Conservation (phyloP, 2,888 invertebrate species). For the Leptogaster cylindrica region DNA sequence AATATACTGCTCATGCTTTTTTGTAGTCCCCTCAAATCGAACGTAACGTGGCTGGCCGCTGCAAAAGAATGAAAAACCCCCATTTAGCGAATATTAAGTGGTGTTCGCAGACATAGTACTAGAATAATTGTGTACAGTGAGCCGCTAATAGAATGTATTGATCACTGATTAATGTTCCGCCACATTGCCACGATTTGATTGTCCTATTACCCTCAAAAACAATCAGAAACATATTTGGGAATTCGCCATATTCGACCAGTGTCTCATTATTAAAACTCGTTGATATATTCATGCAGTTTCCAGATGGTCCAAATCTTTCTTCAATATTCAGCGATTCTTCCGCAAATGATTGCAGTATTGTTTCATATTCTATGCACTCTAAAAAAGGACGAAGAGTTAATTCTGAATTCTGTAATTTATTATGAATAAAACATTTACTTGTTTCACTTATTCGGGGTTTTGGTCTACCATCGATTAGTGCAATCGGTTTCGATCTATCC, state of each 20-base stretch:
- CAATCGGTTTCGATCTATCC: neutral
- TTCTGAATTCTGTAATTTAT: neutral
- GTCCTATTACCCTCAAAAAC: constrained; percentile 46
- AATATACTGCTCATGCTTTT: constrained; percentile 54
- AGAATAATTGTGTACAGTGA: constrained; percentile 66
- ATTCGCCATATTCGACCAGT: constrained; percentile 49
- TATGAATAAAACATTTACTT: neutral
- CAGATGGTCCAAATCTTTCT: too few species aligned
- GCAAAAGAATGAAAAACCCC: constrained; percentile 19
- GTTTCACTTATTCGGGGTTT: constrained; percentile 23
- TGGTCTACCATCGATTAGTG: too few species aligned
- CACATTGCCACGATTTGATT: constrained; percentile 62
- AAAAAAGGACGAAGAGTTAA: too few species aligned
- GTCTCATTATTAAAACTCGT: neutral
- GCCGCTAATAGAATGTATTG: constrained; percentile 65
- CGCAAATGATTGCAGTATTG: too few species aligned
- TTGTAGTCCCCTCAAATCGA: constrained; percentile 55
- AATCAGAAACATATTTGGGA: constrained; percentile 55
- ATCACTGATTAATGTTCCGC: constrained; percentile 65
- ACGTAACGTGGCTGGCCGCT: constrained; percentile 54
- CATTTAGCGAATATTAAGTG: too few species aligned
- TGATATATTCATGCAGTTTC: too few species aligned
- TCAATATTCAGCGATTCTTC: too few species aligned
- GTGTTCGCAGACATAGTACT: too few species aligned
- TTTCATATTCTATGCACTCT: too few species aligned